Percentiles rank a stretch among this genome's conserved stretches.
phyloP scores from a whole-genome alignment of 2,113 vertebrate species.

The Pachyramphus minor region DNA sequence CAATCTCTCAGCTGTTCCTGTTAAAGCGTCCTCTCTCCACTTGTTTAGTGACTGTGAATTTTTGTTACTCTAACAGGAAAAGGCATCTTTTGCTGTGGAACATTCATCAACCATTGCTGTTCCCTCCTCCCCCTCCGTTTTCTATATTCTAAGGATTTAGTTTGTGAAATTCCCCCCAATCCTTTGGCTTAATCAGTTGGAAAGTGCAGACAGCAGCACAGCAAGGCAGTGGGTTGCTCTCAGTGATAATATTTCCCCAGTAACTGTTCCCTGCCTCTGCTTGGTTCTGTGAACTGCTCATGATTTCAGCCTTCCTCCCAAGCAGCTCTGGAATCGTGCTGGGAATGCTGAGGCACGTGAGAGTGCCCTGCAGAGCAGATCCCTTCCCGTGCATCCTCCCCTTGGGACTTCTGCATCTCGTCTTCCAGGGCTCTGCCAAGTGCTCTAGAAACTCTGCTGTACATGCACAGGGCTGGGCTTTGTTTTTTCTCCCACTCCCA shows the following conservation, averaged over 20 bases:
- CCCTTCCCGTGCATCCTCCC: neutral
- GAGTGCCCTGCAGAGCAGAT: neutral
- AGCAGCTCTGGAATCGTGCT: neutral
- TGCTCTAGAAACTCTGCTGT: neutral
- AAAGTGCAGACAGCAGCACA: neutral
- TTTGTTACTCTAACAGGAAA: neutral
- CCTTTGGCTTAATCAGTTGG: neutral
- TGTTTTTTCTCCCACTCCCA: too few relatives aligned
- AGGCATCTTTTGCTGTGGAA: neutral
- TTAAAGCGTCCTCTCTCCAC: constrained; percentile 15
- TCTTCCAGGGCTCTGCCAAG: neutral
- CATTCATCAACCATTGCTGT: neutral
- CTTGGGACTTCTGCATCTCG: neutral
- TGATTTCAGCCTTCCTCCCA: neutral
- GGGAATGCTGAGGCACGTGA: neutral
- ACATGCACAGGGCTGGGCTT: neutral
- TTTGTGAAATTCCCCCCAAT: neutral
- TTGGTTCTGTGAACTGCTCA: neutral
- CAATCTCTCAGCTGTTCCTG: neutral
- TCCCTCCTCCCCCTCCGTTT: neutral
- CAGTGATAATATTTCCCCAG: neutral
- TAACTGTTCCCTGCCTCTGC: neutral
- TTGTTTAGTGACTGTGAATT: neutral
- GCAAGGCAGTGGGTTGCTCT: neutral
- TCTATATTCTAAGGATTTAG: neutral